Conservation (phyloP, 2,888 invertebrate species). For the Iphiclides podalirius region DNA sequence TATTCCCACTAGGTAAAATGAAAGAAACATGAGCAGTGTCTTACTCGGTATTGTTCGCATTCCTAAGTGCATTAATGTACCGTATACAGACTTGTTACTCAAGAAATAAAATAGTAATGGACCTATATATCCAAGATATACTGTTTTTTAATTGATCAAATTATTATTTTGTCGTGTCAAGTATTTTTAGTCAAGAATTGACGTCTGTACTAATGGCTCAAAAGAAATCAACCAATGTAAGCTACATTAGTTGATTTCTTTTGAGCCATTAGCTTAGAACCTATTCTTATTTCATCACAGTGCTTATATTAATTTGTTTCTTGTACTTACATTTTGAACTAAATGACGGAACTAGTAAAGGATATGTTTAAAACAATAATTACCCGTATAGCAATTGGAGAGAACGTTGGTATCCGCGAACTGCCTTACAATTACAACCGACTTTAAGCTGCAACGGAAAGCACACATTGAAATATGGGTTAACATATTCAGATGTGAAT, state of each 20-base stretch:
- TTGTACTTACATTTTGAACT: too few relatives aligned
- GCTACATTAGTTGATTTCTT: too few relatives aligned
- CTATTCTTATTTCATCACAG: too few relatives aligned
- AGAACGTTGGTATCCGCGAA: background rate
- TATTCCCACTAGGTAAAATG: background rate
- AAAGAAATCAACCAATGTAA: too few relatives aligned
- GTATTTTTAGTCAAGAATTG: too few relatives aligned
- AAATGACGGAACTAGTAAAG: too few relatives aligned
- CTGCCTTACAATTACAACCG: background rate
- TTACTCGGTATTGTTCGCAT: slow-evolving; percentile 8
- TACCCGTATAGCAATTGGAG: background rate
- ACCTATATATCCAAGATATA: background rate
- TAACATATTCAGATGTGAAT: slow-evolving; percentile 8
- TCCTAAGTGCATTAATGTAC: slow-evolving; percentile 11
- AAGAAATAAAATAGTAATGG: background rate
- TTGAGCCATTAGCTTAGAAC: too few relatives aligned
- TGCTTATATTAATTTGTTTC: too few relatives aligned
- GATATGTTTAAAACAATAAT: background rate
- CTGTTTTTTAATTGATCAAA: background rate
- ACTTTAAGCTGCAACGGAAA: slow-evolving; percentile 2
- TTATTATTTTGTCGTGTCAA: too few relatives aligned
- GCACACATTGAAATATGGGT: slow-evolving; percentile 3
- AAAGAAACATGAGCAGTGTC: slow-evolving; percentile 15
- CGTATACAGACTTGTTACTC: slow-evolving; percentile 12
- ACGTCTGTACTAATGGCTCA: too few relatives aligned